Percentiles rank a stretch among this genome's conserved stretches.
Evolutionary conservation across 1,140 invertebrate species (phyloP).

Genomic region (Diprion similis): DNA sequence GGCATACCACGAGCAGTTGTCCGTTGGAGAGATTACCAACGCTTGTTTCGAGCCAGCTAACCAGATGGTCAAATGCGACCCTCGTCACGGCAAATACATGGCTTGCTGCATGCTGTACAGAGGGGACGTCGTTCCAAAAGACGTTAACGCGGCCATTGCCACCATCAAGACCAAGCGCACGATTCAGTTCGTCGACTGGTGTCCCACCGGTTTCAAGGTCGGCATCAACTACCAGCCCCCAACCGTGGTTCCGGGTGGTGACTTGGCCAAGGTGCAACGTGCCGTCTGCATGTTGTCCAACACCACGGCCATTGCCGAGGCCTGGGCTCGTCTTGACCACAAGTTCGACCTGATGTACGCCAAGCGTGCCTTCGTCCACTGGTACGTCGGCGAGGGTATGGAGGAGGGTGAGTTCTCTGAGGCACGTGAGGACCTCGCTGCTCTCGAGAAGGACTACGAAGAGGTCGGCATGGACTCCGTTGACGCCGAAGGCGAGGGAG

Average conservation of each 20-base stretch:
- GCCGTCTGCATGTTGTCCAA: slow-evolving; percentile 82
- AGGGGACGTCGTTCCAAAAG: slow-evolving; percentile 80
- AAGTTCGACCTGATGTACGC: slow-evolving; percentile 86
- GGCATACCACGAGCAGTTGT: slow-evolving; percentile 63
- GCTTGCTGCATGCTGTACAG: slow-evolving; percentile 87
- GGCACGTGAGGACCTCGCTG: slow-evolving; percentile 76
- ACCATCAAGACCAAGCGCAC: slow-evolving; percentile 71
- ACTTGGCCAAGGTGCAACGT: slow-evolving; percentile 75
- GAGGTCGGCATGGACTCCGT: slow-evolving; percentile 69
- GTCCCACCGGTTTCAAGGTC: slow-evolving; percentile 81
- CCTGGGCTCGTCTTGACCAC: slow-evolving; percentile 75
- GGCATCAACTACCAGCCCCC: slow-evolving; percentile 69
- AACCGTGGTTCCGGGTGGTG: slow-evolving; percentile 79
- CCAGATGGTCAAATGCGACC: slow-evolving; percentile 78
- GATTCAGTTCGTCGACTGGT: slow-evolving; percentile 83
- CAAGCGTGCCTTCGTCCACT: slow-evolving; percentile 78
- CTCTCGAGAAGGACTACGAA: slow-evolving; percentile 75
- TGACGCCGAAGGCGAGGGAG: slow-evolving; percentile 67
- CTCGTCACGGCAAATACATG: slow-evolving; percentile 84
- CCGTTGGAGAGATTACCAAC: slow-evolving; percentile 72
- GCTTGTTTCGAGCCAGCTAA: slow-evolving; percentile 73
- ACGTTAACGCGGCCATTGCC: slow-evolving; percentile 81
- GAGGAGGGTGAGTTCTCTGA: slow-evolving; percentile 85
- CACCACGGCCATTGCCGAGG: slow-evolving; percentile 79
- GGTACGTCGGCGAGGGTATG: slow-evolving; percentile 82